Base-by-base conservation (phyloP, 2,888 invertebrate genomes). In the Entomobrya multifasciata region DNA sequence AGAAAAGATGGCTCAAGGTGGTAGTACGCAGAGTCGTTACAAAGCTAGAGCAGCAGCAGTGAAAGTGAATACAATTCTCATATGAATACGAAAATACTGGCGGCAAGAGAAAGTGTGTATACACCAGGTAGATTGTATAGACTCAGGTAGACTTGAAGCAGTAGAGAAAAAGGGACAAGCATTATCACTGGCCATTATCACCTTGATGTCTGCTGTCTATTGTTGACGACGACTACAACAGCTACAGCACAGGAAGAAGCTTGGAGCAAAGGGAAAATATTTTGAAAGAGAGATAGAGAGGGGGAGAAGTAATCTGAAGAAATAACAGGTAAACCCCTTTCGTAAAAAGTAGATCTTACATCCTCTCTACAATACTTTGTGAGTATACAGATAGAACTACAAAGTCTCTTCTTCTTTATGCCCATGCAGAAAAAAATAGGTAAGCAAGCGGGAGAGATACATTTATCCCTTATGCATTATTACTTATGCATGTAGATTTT, bases 401-500 rank as follows among this genome's bases (percentile, higher is more conserved):
- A 20, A 36, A 3, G 22, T 47, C 67, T 65, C 30, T 65, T 36
- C n/a, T 65, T n/a, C 17, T 8, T 41, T 17, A 17, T 67, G 44
- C 44, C 67, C 44, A 20, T 25, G 67, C 47, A 44, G 22, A 47
- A 36, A 22, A 67, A 55, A 36, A 8, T 36, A 36, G 8, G n/a
- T n/a, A n/a, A n/a, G n/a, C n/a, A n/a, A n/a, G n/a, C n/a, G 60
- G 65, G 44, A 47, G 67, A 67, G 67, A 67, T 67, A 67, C 44
- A 67, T 44, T 67, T 67, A 67, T 67, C 67, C 47, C 44, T 25
- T 67, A 67, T 47, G 41, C 55, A 44, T 60, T 62, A 78, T 78
- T 78, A 78, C 78, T 78, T 62, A 78, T 78, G 78, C 62, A 78
- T 78, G 78, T 78, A 78, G 78, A 78, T 78, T 78, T 47, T 78